Base-by-base conservation (phyloP, 2,888 invertebrate genomes). In the Drosophila mercatorum region DNA sequence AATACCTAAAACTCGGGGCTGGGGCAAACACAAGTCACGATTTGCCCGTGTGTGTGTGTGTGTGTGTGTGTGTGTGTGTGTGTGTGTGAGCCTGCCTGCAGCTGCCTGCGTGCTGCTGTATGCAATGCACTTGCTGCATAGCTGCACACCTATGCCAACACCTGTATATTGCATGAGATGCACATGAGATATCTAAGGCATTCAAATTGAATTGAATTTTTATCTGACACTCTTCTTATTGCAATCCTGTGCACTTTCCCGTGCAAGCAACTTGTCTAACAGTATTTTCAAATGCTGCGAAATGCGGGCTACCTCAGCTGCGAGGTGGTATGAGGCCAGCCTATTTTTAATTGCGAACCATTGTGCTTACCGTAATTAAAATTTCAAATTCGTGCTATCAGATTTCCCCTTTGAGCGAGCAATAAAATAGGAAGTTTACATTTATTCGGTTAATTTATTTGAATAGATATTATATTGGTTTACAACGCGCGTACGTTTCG, bases 401-500 rank as follows among this genome's bases (percentile, higher is more conserved):
- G 47, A 17, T 67, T 67, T 68, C 36, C 14, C 28, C 34, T 34
- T 51, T 46, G 3, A 28, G 12, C 61, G 41, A 38, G 14, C 34
- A 71, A 43, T 53, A 47, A 58, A 65, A 63, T 8, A 57, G 8
- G n/a, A n/a, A 4, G 3, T 5, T 40, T 55, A 5, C 31, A 41
- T 57, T 68, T 51, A 51, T 31, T 64, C 26, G 38, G 38, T 74
- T 64, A 43, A 36, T 22, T 47, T 61, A 14, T 31, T 65, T 53
- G 62, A 22, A 46, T 58, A n/a, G 63, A 49, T 68, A 49, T 55
- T 31, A 43, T 61, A 51, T 51, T 62, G 34, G 62, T 52, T 80
- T 66, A 72, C 47, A 83, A 71, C 77, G 62, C 84, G 55, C 84
- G 71, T 68, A 79, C 79, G 76, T 81, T 81, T 81, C 61, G 68